phyloP scores from a whole-genome alignment of 2,888 invertebrate species.

The Chrysina gloriosa region DNA sequence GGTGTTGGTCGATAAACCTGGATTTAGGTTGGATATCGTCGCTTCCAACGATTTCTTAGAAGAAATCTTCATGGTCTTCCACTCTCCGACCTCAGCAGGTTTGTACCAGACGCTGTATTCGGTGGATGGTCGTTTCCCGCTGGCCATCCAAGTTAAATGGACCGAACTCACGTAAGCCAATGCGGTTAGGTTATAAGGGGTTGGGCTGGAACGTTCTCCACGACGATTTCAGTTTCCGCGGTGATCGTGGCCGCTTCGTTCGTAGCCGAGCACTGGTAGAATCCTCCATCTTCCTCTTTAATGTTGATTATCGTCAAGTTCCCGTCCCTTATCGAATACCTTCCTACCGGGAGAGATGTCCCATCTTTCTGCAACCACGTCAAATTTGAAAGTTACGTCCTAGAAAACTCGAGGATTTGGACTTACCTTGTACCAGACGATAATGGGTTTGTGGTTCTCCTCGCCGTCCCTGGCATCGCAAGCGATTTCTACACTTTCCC shows the following conservation, averaged over 20 bases:
- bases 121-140: slow-evolving; percentile 76
- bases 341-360: slow-evolving; percentile 73
- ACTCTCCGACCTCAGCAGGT: slow-evolving; percentile 78
- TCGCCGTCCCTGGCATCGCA: slow-evolving; percentile 83
- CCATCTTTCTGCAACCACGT: slow-evolving; percentile 76
- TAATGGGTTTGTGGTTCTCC: slow-evolving; percentile 72
- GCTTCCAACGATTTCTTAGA: slow-evolving; percentile 80
- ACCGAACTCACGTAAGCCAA: slow-evolving; percentile 78
- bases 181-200: slow-evolving; percentile 88
- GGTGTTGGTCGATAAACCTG: no score
- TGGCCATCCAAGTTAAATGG: slow-evolving; percentile 86
- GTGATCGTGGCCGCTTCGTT: slow-evolving; percentile 90
- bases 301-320: slow-evolving; percentile 87
- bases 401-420: no score
- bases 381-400: not conserved
- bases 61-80: slow-evolving; percentile 84
- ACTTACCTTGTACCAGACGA: slow-evolving; percentile 76
- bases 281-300: slow-evolving; percentile 87
- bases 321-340: slow-evolving; percentile 76
- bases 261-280: slow-evolving; percentile 84
- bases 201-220: slow-evolving; percentile 89
- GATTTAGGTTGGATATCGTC: slow-evolving; percentile 80
- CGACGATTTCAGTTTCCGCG: slow-evolving; percentile 82
- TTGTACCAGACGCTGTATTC: slow-evolving; percentile 91
- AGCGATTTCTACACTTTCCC: slow-evolving; percentile 83